phyloP scores from a whole-genome alignment of 2,113 vertebrate species.

The human (Homo sapiens) region DNA sequence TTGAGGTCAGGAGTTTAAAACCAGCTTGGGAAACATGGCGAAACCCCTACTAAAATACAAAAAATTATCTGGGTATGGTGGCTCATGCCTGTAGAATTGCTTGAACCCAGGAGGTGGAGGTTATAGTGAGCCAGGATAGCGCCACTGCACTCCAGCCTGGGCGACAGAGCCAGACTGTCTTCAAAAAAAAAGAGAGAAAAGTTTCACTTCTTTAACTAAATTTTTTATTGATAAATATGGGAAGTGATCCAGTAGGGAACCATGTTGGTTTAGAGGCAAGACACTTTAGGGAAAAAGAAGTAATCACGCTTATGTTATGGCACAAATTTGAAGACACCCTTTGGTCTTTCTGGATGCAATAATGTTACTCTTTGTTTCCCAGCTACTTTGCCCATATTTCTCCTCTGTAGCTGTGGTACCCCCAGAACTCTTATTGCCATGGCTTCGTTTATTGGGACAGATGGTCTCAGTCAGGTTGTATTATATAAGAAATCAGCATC shows the following conservation, averaged over 20 bases:
- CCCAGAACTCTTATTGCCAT: neutral
- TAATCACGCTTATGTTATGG: neutral
- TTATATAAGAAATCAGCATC: constrained; percentile 27
- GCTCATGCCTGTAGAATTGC: too few relatives aligned
- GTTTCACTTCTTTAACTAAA: neutral
- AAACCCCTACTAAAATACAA: too few relatives aligned
- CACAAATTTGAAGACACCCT: constrained; percentile 35
- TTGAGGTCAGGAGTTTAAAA: too few relatives aligned
- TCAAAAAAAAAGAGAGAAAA: neutral
- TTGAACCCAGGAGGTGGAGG: too few relatives aligned
- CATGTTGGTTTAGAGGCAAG: neutral
- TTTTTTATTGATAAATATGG: constrained; percentile 25
- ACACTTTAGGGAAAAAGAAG: neutral
- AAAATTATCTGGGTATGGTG: too few relatives aligned
- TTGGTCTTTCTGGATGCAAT: constrained; percentile 38
- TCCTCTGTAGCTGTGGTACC: neutral
- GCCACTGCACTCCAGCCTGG: too few relatives aligned
- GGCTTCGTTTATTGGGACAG: neutral
- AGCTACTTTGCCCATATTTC: neutral
- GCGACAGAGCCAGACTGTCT: too few relatives aligned
- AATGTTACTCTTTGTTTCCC: neutral
- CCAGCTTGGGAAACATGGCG: too few relatives aligned
- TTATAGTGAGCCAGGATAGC: too few relatives aligned
- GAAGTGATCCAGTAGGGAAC: neutral
- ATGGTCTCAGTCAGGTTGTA: neutral